Conservation (phyloP, 2,797 vertebrate species). For the Peromyscus melanophrys region DNA sequence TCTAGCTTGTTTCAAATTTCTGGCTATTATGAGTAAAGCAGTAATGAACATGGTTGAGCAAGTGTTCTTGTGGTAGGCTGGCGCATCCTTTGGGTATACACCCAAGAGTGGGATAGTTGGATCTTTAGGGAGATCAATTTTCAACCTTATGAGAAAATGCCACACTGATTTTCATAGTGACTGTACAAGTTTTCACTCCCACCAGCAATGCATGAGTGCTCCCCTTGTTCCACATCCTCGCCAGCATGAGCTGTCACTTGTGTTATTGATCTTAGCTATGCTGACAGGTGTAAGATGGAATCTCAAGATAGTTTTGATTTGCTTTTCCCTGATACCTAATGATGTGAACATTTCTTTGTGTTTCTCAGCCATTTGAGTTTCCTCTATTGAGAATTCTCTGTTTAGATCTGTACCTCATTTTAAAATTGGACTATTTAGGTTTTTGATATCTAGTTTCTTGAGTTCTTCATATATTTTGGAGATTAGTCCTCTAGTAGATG, state of each 20-base stretch:
- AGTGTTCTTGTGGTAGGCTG: neutral
- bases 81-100: neutral
- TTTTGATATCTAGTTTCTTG: neutral
- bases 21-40: neutral
- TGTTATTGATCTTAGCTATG: neutral
- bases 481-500: neutral
- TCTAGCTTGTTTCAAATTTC: neutral
- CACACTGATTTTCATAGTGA: neutral
- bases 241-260: neutral
- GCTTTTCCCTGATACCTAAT: neutral
- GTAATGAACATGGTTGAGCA: neutral
- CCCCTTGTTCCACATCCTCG: neutral
- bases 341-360: neutral
- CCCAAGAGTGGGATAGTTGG: neutral
- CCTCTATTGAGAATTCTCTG: too few species aligned
- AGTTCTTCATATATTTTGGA: neutral
- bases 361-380: neutral
- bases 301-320: neutral
- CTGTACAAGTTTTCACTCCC: neutral
- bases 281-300: neutral
- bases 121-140: neutral
- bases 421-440: neutral
- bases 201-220: neutral
- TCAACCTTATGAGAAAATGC: neutral
- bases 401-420: neutral